Evolutionary conservation across 2,113 vertebrate species (phyloP).

Genomic region (human): GRCh38 chr4:153076001-153076500

Average conservation of each 20-base stretch:
- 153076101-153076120: background rate
- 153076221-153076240: background rate
- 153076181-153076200: background rate
- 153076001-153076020: background rate
- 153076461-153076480: background rate
- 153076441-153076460: background rate
- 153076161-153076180: background rate
- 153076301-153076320: background rate
- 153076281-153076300: background rate
- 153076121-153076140: background rate
- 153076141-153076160: background rate
- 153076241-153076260: background rate
- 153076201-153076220: background rate
- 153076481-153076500: background rate
- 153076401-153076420: background rate
- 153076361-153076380: background rate
- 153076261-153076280: background rate
- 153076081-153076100: background rate
- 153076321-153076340: background rate
- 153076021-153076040: background rate
- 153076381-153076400: background rate
- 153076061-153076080: background rate
- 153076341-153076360: background rate
- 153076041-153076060: background rate
- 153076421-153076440: background rate